These are phyloP conservation scores for Nemurella pictetii DNA, from an alignment of 2,888 invertebrate species.

Conservation along the genomic window DNA sequence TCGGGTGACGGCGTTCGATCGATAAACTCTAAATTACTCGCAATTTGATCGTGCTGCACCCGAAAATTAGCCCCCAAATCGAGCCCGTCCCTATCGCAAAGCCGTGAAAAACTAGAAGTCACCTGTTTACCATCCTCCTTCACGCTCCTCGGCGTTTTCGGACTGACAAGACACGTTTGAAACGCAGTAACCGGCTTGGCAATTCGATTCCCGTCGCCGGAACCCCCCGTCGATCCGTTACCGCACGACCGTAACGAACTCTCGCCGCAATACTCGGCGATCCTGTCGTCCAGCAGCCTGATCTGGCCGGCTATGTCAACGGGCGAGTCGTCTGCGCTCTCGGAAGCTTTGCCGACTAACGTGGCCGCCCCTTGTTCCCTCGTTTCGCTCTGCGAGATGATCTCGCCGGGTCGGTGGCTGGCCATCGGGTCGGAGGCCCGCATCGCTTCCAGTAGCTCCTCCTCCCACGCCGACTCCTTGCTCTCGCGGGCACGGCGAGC, in stretches of 20 bases:
- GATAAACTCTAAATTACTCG: conserved; percentile 23
- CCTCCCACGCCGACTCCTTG: conserved; percentile 71
- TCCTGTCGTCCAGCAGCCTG: not conserved
- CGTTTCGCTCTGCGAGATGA: not conserved
- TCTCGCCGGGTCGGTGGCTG: conserved; percentile 40
- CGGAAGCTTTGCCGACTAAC: not conserved
- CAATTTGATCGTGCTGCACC: not conserved
- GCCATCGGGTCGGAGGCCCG: conserved; percentile 57
- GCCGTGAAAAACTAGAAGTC: not conserved
- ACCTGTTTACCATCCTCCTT: not conserved
- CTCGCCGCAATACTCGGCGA: not conserved
- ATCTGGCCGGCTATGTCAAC: not conserved
- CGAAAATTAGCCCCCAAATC: not conserved
- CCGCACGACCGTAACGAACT: not conserved
- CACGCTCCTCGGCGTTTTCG: not conserved
- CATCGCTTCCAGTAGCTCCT: conserved; percentile 69
- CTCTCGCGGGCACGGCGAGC: conserved; percentile 64
- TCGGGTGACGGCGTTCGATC: conserved; percentile 21
- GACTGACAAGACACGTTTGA: not conserved
- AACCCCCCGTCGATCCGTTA: not conserved
- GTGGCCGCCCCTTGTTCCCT: not conserved
- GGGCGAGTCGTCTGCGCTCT: not conserved
- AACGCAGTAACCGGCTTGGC: not conserved
- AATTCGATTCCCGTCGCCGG: not conserved
- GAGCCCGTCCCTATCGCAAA: not conserved